Percentiles rank a stretch among this genome's conserved stretches.
Evolutionary conservation across 2,888 invertebrate genomes (phyloP).

Genomic region (Ichneumoninae sp.): DNA sequence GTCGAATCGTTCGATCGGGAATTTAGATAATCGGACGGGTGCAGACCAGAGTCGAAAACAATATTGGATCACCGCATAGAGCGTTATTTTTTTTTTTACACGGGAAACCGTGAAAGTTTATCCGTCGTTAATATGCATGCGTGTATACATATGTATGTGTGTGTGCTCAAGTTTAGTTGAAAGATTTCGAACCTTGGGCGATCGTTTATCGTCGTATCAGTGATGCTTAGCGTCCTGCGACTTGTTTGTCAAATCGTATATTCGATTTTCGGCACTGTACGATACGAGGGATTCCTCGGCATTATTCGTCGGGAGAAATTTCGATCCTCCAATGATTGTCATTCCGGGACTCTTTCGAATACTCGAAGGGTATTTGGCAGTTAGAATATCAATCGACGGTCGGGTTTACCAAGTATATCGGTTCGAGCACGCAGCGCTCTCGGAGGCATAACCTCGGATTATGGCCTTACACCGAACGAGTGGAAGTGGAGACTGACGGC

Average conservation of each 20-base stretch:
- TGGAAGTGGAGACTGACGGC: conserved; percentile 40
- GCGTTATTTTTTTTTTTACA: conserved; percentile 1
- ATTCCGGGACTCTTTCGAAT: conserved; percentile 7
- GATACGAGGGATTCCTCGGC: conserved; percentile 31
- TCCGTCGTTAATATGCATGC: background rate
- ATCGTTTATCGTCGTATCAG: conserved; percentile 14
- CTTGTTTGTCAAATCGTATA: conserved; percentile 28
- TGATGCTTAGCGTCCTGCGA: conserved; percentile 11
- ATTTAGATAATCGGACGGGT: conserved; percentile 2
- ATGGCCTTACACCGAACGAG: conserved; percentile 52
- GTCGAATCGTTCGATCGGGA: background rate
- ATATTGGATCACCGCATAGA: background rate
- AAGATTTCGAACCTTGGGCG: conserved; percentile 36
- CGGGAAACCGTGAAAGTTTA: conserved; percentile 26
- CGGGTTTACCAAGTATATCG: conserved; percentile 27
- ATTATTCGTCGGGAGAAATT: conserved; percentile 27
- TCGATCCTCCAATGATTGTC: conserved; percentile 32
- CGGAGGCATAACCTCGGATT: conserved; percentile 64
- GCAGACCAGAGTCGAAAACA: background rate
- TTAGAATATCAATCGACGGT: conserved; percentile 43
- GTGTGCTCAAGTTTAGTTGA: background rate
- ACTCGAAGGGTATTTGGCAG: background rate
- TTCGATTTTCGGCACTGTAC: conserved; percentile 40
- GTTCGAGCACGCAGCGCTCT: conserved; percentile 19
- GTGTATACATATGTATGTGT: background rate